Evolutionary conservation across 2,797 vertebrate species (phyloP).

Genomic region (Halcyon smyrnensis): DNA sequence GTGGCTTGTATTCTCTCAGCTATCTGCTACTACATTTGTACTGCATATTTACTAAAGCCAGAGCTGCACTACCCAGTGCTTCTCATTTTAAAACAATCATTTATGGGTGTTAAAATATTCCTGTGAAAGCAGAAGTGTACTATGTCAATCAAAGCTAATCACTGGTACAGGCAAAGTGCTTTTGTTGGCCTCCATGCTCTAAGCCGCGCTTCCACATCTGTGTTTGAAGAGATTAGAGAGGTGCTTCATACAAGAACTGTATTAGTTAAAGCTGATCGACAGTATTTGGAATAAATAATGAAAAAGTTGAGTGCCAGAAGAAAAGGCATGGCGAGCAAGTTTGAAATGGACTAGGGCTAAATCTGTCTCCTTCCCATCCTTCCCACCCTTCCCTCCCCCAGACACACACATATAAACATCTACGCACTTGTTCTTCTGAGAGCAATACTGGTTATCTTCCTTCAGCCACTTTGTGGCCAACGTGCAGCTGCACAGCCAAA

Average conservation of each 20-base stretch:
- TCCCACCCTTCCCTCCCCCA: background rate
- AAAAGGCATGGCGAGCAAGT: slow-evolving; percentile 56
- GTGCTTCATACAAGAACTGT: slow-evolving; percentile 84
- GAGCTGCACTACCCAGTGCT: slow-evolving; percentile 52
- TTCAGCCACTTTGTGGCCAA: background rate
- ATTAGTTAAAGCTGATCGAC: slow-evolving; percentile 84
- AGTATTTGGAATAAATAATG: slow-evolving; percentile 81
- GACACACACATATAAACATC: background rate
- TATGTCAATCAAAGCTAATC: slow-evolving; percentile 86
- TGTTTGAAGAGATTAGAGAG: slow-evolving; percentile 86
- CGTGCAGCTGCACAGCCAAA: background rate
- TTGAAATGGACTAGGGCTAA: slow-evolving; percentile 55
- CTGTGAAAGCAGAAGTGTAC: slow-evolving; percentile 78
- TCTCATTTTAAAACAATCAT: slow-evolving; percentile 81
- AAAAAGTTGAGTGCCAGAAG: slow-evolving; percentile 78
- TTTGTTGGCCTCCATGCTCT: slow-evolving; percentile 84
- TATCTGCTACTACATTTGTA: slow-evolving; percentile 61
- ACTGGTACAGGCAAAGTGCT: slow-evolving; percentile 82
- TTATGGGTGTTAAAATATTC: slow-evolving; percentile 78
- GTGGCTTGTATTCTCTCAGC: slow-evolving; percentile 41
- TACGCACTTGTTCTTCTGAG: slow-evolving; percentile 19
- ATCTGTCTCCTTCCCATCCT: background rate
- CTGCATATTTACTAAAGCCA: slow-evolving; percentile 60
- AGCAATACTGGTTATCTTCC: slow-evolving; percentile 1
- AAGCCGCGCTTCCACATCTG: slow-evolving; percentile 82